Evolutionary conservation across 2,888 invertebrate species (phyloP), one percentile per base, ranked within the genome.

Genomic region (Zhuqinia jingwanae): DNA sequence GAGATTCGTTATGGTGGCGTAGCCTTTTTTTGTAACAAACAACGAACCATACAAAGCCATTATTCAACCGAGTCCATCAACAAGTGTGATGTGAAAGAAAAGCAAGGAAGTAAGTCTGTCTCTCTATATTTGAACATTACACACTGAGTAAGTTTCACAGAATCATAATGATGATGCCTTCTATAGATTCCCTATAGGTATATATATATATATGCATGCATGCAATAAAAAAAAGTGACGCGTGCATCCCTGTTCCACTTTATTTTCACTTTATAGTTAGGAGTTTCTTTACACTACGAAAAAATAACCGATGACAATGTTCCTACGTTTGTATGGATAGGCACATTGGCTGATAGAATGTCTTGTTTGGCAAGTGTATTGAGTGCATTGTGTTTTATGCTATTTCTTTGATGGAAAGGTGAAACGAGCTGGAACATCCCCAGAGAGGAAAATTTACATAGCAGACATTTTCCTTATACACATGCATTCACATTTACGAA

Each of bases 31-130:
- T 36, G 36, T 36, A 3, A n/a, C 30, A 25, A 30, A 47, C 47
- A 75, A 73, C 53, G 2, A 8, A 76, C 60, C 53, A 10, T 45
- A 17, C 8, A 60, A 73, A 50, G 47, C 47, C 42, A 60, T 83
- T 60, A 30, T 25, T 63, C 84, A 17, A 11, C 77, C 47, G 42
- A 78, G 13, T 56, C 63, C 85, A 85, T 85, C 85, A 85, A 85
- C 85, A 85, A 85, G 85, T 85, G 85, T 80, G 85, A 80, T 75
- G 56, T 20, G 83, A 63, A 53, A 30, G 50, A 15, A n/a, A n/a
- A n/a, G n/a, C n/a, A n/a, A n/a, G n/a, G n/a, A n/a, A n/a, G n/a
- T n/a, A n/a, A 56, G 77, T 75, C n/a, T 25, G 27, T 17, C 15
- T n/a, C n/a, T 30, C 25, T 53, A 50, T n/a, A n/a, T n/a, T n/a